phyloP scores from a whole-genome alignment of 1,140 invertebrate species.

The Papilio xuthus region DNA sequence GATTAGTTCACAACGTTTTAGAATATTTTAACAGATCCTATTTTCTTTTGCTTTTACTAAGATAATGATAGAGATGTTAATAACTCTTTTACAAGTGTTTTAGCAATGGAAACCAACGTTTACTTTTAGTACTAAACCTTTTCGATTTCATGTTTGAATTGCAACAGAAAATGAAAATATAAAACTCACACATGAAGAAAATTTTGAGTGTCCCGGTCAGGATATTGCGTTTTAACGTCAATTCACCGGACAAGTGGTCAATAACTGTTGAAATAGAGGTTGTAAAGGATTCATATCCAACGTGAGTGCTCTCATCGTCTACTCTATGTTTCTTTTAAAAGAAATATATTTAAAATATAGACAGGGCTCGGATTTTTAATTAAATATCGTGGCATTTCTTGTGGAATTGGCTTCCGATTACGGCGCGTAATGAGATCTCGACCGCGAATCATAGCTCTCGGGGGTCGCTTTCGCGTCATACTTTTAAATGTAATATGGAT shows the following conservation, averaged over 20 bases:
- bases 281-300: constrained; percentile 63
- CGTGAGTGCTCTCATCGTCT: constrained; percentile 40
- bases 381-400: constrained; percentile 51
- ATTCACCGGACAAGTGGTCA: constrained; percentile 70
- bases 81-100: background rate
- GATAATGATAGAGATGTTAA: background rate
- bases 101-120: background rate
- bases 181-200: constrained; percentile 36
- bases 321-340: constrained; percentile 35
- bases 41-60: background rate
- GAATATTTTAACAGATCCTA: background rate
- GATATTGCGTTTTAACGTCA: constrained; percentile 71
- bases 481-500: constrained; percentile 62
- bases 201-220: constrained; percentile 44
- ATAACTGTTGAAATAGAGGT: constrained; percentile 67
- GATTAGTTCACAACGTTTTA: constrained; percentile 35
- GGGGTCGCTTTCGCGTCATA: constrained; percentile 58
- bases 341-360: constrained; percentile 16
- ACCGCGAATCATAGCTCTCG: constrained; percentile 67
- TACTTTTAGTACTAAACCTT: background rate
- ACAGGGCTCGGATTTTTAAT: constrained; percentile 48
- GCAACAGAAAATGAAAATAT: constrained; percentile 40
- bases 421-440: constrained; percentile 66
- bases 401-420: constrained; percentile 63
- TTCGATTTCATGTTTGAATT: constrained; percentile 22